Conservation (phyloP, 2,888 invertebrate species). For the Lycocerus yunnanus region DNA sequence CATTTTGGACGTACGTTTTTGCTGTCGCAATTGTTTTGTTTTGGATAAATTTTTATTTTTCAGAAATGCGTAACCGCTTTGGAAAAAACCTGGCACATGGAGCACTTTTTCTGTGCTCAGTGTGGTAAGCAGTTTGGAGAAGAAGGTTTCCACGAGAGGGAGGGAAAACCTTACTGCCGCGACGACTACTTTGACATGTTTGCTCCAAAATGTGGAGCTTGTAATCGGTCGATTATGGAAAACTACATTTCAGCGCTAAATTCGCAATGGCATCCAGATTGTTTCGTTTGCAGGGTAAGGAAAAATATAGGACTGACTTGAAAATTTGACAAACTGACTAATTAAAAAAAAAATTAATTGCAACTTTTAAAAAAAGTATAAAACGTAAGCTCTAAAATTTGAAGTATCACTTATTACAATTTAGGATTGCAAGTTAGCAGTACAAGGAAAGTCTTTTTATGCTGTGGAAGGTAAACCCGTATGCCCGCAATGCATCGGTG, state of each 20-base stretch:
- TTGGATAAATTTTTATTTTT: conserved; percentile 48
- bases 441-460: conserved; percentile 95
- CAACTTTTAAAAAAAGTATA: background rate
- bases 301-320: conserved; percentile 1
- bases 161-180: conserved; percentile 94
- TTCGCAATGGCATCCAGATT: conserved; percentile 98
- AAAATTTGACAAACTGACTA: background rate
- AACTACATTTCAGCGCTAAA: conserved; percentile 97
- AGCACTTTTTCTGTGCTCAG: conserved; percentile 98
- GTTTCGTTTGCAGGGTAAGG: conserved; percentile 97
- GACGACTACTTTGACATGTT: conserved; percentile 97
- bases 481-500: conserved; percentile 91
- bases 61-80: conserved; percentile 99
- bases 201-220: conserved; percentile 97
- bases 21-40: background rate
- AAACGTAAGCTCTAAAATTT: background rate
- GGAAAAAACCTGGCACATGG: conserved; percentile 98
- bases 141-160: conserved; percentile 96
- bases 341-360: background rate
- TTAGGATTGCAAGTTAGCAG: conserved; percentile 92
- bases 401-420: conserved; percentile 2
- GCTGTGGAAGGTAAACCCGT: conserved; percentile 97
- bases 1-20: conserved; percentile 88
- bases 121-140: conserved; percentile 97
- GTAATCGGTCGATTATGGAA: conserved; percentile 94